phyloP scores from a whole-genome alignment of 30 jellyfish, hydroid and myxozoan genomes.

The Chrysaora quinquecirrha region DNA sequence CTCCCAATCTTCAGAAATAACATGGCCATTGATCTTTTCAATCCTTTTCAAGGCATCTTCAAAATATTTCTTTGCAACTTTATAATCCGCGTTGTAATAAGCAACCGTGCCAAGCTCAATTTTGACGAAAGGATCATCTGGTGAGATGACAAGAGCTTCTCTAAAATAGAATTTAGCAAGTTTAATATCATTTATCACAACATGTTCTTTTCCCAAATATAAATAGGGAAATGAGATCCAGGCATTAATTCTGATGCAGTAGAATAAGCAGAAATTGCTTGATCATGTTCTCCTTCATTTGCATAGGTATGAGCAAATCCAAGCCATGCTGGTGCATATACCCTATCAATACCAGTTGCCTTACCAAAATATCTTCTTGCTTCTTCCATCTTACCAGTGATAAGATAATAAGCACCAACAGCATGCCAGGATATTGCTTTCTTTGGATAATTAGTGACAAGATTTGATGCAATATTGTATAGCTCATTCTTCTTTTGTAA shows the following conservation, averaged over 20 bases:
- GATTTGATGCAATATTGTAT: constrained; percentile 72
- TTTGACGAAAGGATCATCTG: constrained; percentile 88
- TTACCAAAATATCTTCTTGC: constrained; percentile 94
- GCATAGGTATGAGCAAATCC: constrained; percentile 99
- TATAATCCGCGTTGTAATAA: constrained; percentile 81
- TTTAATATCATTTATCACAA: constrained; percentile 69
- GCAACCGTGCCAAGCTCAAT: constrained; percentile 89
- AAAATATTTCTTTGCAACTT: constrained; percentile 72
- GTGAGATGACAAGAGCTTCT: constrained; percentile 86
- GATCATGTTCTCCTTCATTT: constrained; percentile 95
- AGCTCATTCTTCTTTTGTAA: constrained; percentile 78
- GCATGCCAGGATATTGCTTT: constrained; percentile 94
- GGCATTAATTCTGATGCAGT: constrained; percentile 94
- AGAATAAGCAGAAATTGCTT: constrained; percentile 90
- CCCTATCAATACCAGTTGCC: constrained; percentile 76
- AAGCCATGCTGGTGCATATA: constrained; percentile 96
- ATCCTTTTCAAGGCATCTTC: constrained; percentile 69
- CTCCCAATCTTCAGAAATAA: constrained; percentile 84
- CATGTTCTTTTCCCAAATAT: constrained; percentile 81
- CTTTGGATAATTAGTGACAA: constrained; percentile 80
- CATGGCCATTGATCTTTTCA: constrained; percentile 29
- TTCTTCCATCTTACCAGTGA: constrained; percentile 75
- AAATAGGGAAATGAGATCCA: constrained; percentile 94
- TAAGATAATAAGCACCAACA: constrained; percentile 86
- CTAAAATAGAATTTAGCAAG: constrained; percentile 81